Evolutionary conservation across 2,888 invertebrate genomes (phyloP), one percentile per base, ranked within the genome.

Genomic region (Atrina japonica): DNA sequence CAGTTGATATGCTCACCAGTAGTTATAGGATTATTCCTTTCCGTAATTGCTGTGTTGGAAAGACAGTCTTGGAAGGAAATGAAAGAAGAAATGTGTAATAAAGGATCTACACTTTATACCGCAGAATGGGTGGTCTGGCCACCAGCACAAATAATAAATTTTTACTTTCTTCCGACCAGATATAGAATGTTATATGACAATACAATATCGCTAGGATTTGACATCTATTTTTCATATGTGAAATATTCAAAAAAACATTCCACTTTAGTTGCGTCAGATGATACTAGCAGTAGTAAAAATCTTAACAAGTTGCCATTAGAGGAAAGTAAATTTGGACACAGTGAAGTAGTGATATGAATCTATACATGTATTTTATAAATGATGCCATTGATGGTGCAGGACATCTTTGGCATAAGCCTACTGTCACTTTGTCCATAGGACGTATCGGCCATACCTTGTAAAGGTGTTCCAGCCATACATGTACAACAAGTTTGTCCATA

Each of bases 121-220:
- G 96, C 96, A 6, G 97, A 98, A 89, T 97, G 96, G 95, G 88
- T 95, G 6, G 93, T 97, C 29, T 97, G 97, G 97, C 97, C 97
- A 0, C 95, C 96, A 6, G 97, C 96, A 0, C 97, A 98, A 90
- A 92, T 96, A 49, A 92, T 98, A n/a, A 98, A 97, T 90, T 98
- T 98, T 91, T 96, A 95, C 89, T 94, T 95, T 86, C 89, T 98
- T 77, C 96, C 97, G 11, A 93, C 94, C 9, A 94, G 92, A 82
- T 97, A 93, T 89, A 93, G 97, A 86, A 95, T 98, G 35, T 91
- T 96, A 11, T 98, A 96, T 80, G 90, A 90, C 76, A 88, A 85
- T 74, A 30, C 71, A 6, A 78, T 89, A 3, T 87, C 88, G 0
- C 76, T 90, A 29, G 81, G 78, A 5, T 88, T 88, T 74, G 89